phyloP scores from a whole-genome alignment of 2,797 vertebrate species.

The Lagocephalus sceleratus region DNA sequence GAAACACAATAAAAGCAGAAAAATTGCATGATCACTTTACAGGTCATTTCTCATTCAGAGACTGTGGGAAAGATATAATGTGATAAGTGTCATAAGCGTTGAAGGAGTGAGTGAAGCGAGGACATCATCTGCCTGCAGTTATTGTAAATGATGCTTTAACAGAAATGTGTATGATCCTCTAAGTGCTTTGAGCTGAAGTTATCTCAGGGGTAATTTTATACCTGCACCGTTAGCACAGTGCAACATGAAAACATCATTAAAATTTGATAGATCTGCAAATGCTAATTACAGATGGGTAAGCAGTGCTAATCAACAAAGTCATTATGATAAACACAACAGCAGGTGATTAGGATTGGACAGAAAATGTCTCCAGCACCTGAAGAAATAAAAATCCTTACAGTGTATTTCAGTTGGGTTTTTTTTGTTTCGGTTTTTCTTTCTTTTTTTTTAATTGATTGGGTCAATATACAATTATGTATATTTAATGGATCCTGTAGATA shows the following conservation, averaged over 20 bases:
- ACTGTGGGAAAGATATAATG: not conserved
- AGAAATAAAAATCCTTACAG: not conserved
- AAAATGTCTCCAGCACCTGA: not conserved
- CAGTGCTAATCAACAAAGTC: constrained; percentile 33
- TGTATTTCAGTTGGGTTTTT: too few relatives aligned
- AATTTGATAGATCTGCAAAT: constrained; percentile 45
- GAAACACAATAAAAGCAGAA: not conserved
- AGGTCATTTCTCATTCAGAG: not conserved
- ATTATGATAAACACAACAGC: constrained; percentile 46
- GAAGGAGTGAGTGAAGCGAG: not conserved
- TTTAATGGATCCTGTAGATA: too few relatives aligned
- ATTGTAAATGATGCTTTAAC: constrained; percentile 17
- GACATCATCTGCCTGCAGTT: constrained; percentile 2
- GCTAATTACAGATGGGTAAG: constrained; percentile 48
- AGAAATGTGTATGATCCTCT: constrained; percentile 7
- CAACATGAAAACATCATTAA: constrained; percentile 30
- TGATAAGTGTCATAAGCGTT: not conserved
- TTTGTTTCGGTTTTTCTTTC: too few relatives aligned
- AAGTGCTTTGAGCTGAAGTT: constrained; percentile 12
- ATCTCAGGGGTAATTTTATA: constrained; percentile 38
- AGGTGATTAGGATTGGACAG: constrained; percentile 7
- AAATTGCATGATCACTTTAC: not conserved
- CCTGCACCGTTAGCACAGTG: constrained; percentile 11
- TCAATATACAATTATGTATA: too few relatives aligned
- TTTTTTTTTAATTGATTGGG: too few relatives aligned